Base-by-base conservation (phyloP, 2,113 vertebrate species). In the Sakesphorus luctuosus region DNA sequence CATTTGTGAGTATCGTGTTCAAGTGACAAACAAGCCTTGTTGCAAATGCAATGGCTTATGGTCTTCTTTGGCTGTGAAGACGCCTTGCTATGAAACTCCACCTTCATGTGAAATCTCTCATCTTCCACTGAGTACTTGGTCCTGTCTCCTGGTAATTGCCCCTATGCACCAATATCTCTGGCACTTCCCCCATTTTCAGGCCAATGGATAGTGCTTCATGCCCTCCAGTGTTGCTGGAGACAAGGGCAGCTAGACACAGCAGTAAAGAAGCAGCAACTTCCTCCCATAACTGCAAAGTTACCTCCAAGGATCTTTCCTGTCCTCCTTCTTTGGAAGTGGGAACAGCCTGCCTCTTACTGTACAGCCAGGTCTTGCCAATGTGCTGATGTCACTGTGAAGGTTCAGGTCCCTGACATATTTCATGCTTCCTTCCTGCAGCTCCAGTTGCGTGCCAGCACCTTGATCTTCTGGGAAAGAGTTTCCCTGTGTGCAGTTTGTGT, bases 241-340 rank as follows among this genome's bases (percentile, higher is more conserved):
- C 4, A 68, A 40, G 4, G 3, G 5, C 13, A 78, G 13, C 2
- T n/a, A 69, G 19, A 43, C 24, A 18, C 6, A 56, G 8, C 13
- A 56, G 15, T 52, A 38, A 83, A 24, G 53, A 68, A 52, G 26
- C 20, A 69, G 3, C 55, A 83, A 50, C 35, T 75, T 35, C 21
- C 18, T 59, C 50, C 35, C 0, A 0, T 29, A 61, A 59, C 10
- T 56, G 29, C 9, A 76, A 47, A 76, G 50, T 76, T 0, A 10
- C 26, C 86, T 79, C 58, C 49, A 84, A 47, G 21, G 12, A 47
- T 84, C 19, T 61, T 67, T 79, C 4, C 35, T 0, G 3, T 36
- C 40, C n/a, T 61, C 47, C 18, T 67, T 28, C 38, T 40, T 67
- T 12, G 8, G 11, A 59, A 50, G 16, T 6, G 23, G 62, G 28